A percentile compares a stretch with the other conserved stretches of the same genome.
Evolutionary conservation across 2,797 vertebrate genomes (phyloP).

Genomic region (Tragopan temminckii): DNA sequence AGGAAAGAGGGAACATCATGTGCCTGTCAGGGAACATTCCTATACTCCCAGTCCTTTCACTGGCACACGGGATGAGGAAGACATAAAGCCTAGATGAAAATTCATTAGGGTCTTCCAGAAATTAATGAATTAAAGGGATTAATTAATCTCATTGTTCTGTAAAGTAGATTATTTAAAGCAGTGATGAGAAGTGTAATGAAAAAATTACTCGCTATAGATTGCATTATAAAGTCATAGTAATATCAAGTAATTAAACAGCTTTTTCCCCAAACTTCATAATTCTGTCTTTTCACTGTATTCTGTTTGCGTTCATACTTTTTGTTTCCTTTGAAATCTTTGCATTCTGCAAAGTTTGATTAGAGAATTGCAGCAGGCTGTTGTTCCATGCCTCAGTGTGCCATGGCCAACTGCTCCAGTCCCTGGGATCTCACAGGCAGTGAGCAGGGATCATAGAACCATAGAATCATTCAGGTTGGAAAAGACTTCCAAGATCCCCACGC

Average conservation of each 20-base stretch:
- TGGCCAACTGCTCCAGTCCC: background rate
- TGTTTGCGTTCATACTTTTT: background rate
- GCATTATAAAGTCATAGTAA: conserved; percentile 8
- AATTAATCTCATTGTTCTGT: conserved; percentile 42
- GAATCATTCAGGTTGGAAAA: background rate
- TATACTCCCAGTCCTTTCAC: background rate
- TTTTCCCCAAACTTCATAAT: background rate
- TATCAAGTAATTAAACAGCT: background rate
- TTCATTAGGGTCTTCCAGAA: conserved; percentile 18
- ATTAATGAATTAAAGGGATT: conserved; percentile 44
- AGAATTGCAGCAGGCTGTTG: background rate
- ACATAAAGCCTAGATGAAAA: conserved; percentile 24
- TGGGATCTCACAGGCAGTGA: rapidly evolving
- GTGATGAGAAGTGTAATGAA: conserved; percentile 12
- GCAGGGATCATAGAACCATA: background rate
- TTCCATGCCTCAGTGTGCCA: rapidly evolving
- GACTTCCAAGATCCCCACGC: background rate
- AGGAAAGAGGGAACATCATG: background rate
- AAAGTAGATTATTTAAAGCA: conserved; percentile 32
- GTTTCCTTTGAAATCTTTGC: background rate
- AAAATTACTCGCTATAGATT: conserved; percentile 7
- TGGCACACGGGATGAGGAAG: background rate
- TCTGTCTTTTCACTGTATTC: background rate
- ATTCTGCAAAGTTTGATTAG: background rate
- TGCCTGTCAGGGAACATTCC: background rate